These are phyloP conservation scores for Hippoglossus hippoglossus DNA, from an alignment of 2,797 vertebrate genomes.

Conservation along the genomic window DNA sequence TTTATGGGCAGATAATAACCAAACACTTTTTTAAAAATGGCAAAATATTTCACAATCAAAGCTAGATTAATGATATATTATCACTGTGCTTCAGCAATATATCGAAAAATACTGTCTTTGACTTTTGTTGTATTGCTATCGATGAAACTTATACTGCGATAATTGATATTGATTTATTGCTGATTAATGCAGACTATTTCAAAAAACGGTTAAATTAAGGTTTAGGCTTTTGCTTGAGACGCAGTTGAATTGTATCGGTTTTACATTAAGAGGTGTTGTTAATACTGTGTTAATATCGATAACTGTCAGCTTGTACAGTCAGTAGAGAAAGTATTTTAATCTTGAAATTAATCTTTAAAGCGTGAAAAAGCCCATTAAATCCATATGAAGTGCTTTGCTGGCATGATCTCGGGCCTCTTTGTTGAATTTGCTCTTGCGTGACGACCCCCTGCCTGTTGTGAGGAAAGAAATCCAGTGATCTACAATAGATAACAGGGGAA, in stretches of 20 bases:
- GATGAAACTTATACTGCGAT: no score
- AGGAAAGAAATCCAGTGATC: conserved; percentile 7
- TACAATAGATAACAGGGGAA: conserved; percentile 4
- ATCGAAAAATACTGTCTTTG: no score
- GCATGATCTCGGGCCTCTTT: conserved; percentile 19
- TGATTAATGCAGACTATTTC: neutral
- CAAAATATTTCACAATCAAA: no score
- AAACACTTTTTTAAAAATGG: no score
- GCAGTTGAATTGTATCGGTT: neutral
- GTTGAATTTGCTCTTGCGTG: conserved; percentile 29
- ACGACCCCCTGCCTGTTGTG: conserved; percentile 23
- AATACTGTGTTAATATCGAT: no score
- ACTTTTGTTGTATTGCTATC: no score
- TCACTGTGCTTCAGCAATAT: no score
- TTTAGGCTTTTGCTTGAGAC: neutral
- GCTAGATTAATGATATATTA: no score
- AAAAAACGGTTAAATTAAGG: neutral
- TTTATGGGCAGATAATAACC: no score
- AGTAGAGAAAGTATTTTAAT: neutral
- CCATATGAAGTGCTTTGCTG: conserved; percentile 14
- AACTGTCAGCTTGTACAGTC: neutral
- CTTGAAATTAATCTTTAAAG: neutral
- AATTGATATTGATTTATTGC: no score
- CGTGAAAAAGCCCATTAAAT: conserved; percentile 11
- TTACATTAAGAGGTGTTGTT: no score